Conservation (phyloP, 2,113 vertebrate species). For the Callipepla squamata region DNA sequence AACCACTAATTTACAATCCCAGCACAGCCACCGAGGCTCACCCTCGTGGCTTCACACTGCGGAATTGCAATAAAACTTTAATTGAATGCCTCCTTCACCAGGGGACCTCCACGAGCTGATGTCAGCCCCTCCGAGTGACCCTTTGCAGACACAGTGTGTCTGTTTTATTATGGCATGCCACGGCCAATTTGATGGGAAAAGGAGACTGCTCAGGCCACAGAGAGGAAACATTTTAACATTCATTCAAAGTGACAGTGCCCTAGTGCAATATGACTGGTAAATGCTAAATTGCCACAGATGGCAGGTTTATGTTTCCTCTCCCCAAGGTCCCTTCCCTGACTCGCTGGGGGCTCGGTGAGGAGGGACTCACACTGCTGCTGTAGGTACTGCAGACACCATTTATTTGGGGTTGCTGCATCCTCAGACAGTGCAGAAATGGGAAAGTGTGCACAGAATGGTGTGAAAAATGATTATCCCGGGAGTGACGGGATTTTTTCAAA, state of each 20-base stretch:
- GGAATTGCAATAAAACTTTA: not conserved
- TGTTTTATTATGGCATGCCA: not conserved
- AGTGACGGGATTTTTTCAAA: not conserved
- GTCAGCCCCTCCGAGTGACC: not conserved
- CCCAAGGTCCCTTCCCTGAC: not conserved
- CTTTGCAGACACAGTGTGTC: not conserved
- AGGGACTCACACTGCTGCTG: not conserved
- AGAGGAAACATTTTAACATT: not conserved
- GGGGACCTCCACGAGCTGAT: not conserved
- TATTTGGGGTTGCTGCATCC: not conserved
- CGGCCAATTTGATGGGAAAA: not conserved
- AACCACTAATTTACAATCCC: not conserved
- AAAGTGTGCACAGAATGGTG: not conserved
- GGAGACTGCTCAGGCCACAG: not conserved
- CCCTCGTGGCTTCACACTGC: not conserved
- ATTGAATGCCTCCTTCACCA: not conserved
- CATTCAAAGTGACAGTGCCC: not conserved
- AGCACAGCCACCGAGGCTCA: not conserved
- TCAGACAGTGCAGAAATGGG: not conserved
- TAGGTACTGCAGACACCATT: not conserved
- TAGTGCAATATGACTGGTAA: not conserved
- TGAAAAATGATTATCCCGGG: not conserved
- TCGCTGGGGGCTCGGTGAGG: not conserved
- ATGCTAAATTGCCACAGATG: conserved; percentile 42
- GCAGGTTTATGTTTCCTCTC: not conserved